Evolutionary conservation across 2,797 vertebrate genomes (phyloP), one percentile per base, ranked within the genome.

Genomic region (Ctenochaetus hawaiiensis): DNA sequence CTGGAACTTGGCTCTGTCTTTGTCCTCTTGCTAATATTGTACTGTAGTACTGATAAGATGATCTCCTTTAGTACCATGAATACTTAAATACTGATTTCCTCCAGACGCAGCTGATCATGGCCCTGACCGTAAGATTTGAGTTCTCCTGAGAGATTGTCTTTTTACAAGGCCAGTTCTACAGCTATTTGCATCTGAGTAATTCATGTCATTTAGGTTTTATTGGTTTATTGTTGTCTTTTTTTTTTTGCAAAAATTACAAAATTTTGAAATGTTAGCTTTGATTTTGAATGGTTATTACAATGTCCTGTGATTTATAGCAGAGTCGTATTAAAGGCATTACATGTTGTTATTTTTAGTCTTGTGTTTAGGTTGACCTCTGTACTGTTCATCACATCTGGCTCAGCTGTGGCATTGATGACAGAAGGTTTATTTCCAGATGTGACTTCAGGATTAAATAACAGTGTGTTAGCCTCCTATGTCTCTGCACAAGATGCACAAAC

Each of bases 311-410:
- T 8, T 34, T 22, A 37, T 12, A 45, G 44, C 23, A 26, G 6
- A 43, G 30, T 44, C 54, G n/a, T 14, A 61, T 23, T 44, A n/a
- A 62, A 30, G 6, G 1, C 44, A 39, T 67, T 53, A 23, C 18
- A 17, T 64, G 30, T 30, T 47, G 17, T 57, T 61, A 43, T 71
- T 67, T 51, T 53, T 37, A 66, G 45, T 56, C 39, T 63, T 34
- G 45, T 61, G 61, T 49, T 60, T 56, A 60, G 1, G 51, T 30
- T 83, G 70, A 75, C 57, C 43, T 77, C 59, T 78, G 57, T 4
- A 30, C 41, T 68, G 22, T 67, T 37, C 43, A 1, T 67, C 56
- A 72, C 69, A 84, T 84, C 72, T 78, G 74, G 71, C 56, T 67
- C 62, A 69, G 60, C 59, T 48, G 59, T 67, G 43, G 11, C 52